These are phyloP conservation scores for Falco peregrinus DNA, from an alignment of 2,797 vertebrate species.

Conservation along the genomic window DNA sequence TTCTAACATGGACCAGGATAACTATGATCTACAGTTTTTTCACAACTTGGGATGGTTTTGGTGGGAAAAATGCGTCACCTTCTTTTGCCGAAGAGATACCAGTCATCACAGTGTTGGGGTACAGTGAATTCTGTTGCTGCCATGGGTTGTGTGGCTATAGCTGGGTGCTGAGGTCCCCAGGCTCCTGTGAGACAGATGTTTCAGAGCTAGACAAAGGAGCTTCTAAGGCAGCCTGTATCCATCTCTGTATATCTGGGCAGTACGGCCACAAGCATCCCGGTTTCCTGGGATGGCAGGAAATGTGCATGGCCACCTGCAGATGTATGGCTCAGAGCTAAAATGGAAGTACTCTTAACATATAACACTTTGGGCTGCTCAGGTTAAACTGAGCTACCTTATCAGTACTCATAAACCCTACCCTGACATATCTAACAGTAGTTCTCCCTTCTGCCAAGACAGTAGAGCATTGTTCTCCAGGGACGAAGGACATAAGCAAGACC, in stretches of 20 bases:
- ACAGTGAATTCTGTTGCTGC: not conserved
- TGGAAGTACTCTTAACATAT: not conserved
- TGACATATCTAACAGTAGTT: not conserved
- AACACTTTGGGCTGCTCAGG: not conserved
- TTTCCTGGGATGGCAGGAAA: not conserved
- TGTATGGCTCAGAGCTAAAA: not conserved
- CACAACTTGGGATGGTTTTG: not conserved
- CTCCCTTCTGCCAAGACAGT: conserved; percentile 4
- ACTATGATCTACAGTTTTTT: not conserved
- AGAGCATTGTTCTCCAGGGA: conserved; percentile 11
- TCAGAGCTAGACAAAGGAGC: not conserved
- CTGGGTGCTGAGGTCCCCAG: not conserved
- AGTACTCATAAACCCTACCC: conserved; percentile 34
- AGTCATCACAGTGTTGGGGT: not conserved
- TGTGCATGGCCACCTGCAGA: not conserved
- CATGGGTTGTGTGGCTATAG: not conserved
- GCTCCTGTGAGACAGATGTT: not conserved
- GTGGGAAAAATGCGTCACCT: not conserved
- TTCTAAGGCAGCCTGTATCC: not conserved
- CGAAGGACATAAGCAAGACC: not conserved
- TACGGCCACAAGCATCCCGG: not conserved
- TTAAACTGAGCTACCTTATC: conserved; percentile 38
- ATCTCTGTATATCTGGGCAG: not conserved
- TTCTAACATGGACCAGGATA: not conserved
- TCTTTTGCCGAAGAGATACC: not conserved